Evolutionary conservation across 2,113 vertebrate species (phyloP), one percentile per base, ranked within the genome.

Genomic region (Cyprinodon brontotheroides): DNA sequence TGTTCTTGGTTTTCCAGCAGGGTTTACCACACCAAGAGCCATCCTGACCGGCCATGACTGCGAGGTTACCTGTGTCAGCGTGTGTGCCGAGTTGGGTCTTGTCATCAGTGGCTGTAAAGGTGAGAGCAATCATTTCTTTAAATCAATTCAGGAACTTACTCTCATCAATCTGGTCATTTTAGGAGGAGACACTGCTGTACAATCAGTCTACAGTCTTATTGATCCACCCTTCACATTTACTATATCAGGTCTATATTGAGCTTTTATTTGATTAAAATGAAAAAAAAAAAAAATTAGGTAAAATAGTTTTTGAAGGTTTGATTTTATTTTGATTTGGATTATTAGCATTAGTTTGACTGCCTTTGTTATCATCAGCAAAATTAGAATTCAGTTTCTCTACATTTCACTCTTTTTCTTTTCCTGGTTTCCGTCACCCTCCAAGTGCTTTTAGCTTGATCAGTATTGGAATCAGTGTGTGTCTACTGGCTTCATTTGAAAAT

Each of bases 51-150:
- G 98, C 68, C 98, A 99, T 0, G 97, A 99, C 94, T 97, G 93
- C 60, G 98, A 98, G 89, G 94, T 99, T 89, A 97, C 96, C 0
- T 99, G 97, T 83, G 96, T 95, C 12, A 94, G 95, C 3, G 94
- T 99, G 81, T 99, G 98, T 60, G 98, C 98, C 0, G 98, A 99
- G 88, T 93, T 99, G 53, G 98, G 98, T 61, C 88, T 99, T 22
- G 97, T 98, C 80, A 95, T 99, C 89, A 99, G 98, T 15, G 98
- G 97, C 85, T 98, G 96, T 70, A 97, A 95, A 96, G 98, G 98
- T 99, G 91, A 93, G 68, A 20, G 4, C 8, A 1, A 37, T 4
- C 6, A 0, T 48, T 20, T 62, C 9, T 10, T 12, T 65, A 1
- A 9, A 29, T 40, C 14, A 22, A 11, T 63, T 60, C 50, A 59